Evolutionary conservation across 2,888 invertebrate genomes (phyloP).

Genomic region (Dorcus hopei): DNA sequence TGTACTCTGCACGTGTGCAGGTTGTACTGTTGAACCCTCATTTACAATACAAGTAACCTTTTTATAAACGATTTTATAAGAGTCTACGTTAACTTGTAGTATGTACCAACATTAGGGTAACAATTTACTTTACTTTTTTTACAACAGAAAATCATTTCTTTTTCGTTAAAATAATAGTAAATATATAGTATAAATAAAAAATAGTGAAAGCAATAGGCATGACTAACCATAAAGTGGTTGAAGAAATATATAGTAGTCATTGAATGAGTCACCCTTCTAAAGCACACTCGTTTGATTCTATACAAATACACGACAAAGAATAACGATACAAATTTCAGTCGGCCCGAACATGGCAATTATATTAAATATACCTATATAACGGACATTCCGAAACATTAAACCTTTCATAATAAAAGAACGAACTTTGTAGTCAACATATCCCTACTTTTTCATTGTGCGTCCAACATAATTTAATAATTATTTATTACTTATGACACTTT

Average conservation of each 20-base stretch:
- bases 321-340: conserved; percentile 24
- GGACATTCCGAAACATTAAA: conserved; percentile 36
- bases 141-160: no score
- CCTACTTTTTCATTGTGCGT: neutral
- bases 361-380: conserved; percentile 27
- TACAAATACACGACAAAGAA: conserved; percentile 27
- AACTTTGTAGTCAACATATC: neutral
- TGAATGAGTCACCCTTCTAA: conserved; percentile 29
- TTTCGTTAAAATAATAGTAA: neutral
- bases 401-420: conserved; percentile 13
- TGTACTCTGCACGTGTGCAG: conserved; percentile 7
- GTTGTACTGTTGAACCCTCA: conserved; percentile 2
- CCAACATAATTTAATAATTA: no score
- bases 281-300: conserved; percentile 25
- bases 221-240: conserved; percentile 8
- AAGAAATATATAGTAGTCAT: conserved; percentile 23
- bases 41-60: conserved; percentile 1
- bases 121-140: no score
- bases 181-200: neutral
- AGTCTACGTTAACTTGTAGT: no score
- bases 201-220: conserved; percentile 4
- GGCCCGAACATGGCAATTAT: conserved; percentile 25
- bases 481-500: no score
- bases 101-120: no score
- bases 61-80: neutral